Base-by-base conservation (phyloP, 2,888 invertebrate species). In the Entomobrya proxima region DNA sequence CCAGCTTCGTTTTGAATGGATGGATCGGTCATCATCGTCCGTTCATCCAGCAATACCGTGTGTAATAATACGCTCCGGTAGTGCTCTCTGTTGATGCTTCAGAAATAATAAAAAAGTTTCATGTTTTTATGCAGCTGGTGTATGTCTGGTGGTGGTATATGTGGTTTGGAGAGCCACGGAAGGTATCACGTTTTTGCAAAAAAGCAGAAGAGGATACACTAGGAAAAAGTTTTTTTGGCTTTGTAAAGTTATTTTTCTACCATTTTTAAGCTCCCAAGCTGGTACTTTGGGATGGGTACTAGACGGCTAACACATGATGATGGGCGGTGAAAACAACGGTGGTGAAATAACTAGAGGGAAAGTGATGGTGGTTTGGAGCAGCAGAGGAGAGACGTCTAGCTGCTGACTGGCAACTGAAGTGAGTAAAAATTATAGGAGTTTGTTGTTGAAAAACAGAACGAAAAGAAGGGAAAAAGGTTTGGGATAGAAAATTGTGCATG, bases 371-470 rank as follows among this genome's bases (percentile, higher is more conserved):
- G 5, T 2, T 2, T 4, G 32, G 75, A 40, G 37, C 24, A 50
- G 52, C 21, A 55, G 79, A 52, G 79, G 69, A 55, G 79, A 69
- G 79, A 69, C 55, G 69, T 55, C 32, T 67, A 52, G 50, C 35
- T 9, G 37, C 27, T 69, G 9, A 24, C 61, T 9, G 18, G 61
- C 13, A 32, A 32, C 15, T 32, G 15, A 61, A 32, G 69, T 44
- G 15, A 13, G 15, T 44, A 44, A 44, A 13, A 44, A 13, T 44
- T 44, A 44, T 44, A 9, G 15, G 44, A n/a, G n/a, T n/a, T n/a
- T 32, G 30, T 61, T 61, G 61, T 69, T 69, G 69, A 69, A 69
- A 69, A 44, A 69, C 32, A 32, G n/a, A 52, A 7, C 32, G 61
- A 32, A 32, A 61, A 30, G 21, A 44, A 40, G n/a, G 61, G 13